Percentiles rank a stretch among this genome's conserved stretches.
phyloP scores from a whole-genome alignment of 1,140 invertebrate species.

The Pogonognathellus flavescens region DNA sequence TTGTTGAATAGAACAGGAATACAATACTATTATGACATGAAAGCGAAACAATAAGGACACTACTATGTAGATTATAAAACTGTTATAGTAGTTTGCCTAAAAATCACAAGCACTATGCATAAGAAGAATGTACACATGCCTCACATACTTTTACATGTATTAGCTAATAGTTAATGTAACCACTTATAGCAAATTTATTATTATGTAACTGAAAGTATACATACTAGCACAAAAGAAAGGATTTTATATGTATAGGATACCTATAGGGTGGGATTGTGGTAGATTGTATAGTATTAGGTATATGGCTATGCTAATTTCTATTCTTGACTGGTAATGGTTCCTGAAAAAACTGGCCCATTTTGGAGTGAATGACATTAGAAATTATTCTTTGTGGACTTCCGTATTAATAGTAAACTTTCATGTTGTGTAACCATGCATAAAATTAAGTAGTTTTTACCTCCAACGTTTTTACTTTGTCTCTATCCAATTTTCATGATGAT shows the following conservation, averaged over 20 bases:
- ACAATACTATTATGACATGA: background rate
- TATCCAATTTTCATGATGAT: slow-evolving; percentile 57
- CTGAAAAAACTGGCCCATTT: slow-evolving; percentile 66
- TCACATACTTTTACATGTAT: background rate
- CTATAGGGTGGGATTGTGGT: background rate
- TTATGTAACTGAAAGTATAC: background rate
- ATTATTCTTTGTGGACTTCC: slow-evolving; percentile 66
- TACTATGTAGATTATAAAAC: background rate
- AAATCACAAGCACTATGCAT: too few species aligned
- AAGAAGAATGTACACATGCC: too few species aligned
- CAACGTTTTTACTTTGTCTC: slow-evolving; percentile 57
- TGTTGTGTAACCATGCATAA: slow-evolving; percentile 67
- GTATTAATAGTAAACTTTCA: slow-evolving; percentile 66
- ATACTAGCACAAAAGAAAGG: background rate
- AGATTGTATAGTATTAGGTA: slow-evolving; percentile 14
- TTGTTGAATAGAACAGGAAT: background rate
- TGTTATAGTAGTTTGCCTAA: background rate
- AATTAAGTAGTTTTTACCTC: slow-evolving; percentile 66
- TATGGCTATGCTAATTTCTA: slow-evolving; percentile 16
- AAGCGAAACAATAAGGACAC: background rate
- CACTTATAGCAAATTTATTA: background rate
- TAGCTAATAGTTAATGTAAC: slow-evolving; percentile 2
- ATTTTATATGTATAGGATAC: background rate
- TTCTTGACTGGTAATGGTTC: slow-evolving; percentile 55
- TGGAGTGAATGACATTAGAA: slow-evolving; percentile 67